Evolutionary conservation across 1,140 invertebrate genomes (phyloP).

Genomic region (Drosophila equinoxialis): DNA sequence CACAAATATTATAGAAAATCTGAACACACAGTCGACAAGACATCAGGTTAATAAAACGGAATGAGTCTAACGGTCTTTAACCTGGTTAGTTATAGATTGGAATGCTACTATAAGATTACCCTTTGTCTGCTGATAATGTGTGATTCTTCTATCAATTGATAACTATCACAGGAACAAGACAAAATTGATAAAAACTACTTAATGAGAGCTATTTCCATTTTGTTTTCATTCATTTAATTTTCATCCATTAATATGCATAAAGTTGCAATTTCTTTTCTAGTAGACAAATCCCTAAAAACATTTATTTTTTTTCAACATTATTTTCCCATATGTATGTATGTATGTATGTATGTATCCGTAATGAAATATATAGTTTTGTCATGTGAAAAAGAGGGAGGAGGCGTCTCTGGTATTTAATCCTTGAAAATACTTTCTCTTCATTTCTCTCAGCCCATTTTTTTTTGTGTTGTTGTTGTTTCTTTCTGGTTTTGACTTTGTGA

Average conservation of each 20-base stretch:
- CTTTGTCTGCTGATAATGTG: too few relatives aligned
- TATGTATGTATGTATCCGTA: background rate
- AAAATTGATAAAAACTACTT: too few relatives aligned
- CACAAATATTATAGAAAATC: conserved; percentile 12
- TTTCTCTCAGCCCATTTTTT: conserved; percentile 38
- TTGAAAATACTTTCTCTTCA: conserved; percentile 27
- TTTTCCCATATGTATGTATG: background rate
- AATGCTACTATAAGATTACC: too few relatives aligned
- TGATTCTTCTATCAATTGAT: too few relatives aligned
- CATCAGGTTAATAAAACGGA: background rate
- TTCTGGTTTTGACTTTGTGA: conserved; percentile 11
- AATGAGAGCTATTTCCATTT: too few relatives aligned
- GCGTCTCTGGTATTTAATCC: conserved; percentile 30
- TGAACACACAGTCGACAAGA: background rate
- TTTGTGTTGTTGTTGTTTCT: conserved; percentile 24
- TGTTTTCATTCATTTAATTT: too few relatives aligned
- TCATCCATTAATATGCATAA: too few relatives aligned
- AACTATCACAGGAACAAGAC: too few relatives aligned
- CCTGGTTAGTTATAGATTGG: too few relatives aligned
- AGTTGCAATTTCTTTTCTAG: background rate
- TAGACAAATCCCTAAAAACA: background rate
- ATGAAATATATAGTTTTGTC: conserved; percentile 5
- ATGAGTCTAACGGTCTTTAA: too few relatives aligned
- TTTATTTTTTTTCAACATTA: background rate
- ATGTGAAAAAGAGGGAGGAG: background rate